These are phyloP conservation scores for Phoxinus dragarum DNA, from an alignment of 2,797 vertebrate genomes.

Conservation along the genomic window DNA sequence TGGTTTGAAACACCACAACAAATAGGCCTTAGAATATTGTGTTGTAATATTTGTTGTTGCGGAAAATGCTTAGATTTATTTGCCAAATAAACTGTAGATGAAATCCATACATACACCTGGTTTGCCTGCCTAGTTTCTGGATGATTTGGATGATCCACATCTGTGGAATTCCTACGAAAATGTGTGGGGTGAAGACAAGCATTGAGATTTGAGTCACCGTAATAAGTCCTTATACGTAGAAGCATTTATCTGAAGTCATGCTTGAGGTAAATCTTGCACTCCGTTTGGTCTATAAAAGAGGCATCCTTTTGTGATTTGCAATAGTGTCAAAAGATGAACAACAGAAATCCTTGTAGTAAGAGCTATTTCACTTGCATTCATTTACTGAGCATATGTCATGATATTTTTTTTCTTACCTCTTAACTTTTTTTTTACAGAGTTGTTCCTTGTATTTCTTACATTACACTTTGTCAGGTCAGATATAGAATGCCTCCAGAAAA, in stretches of 20 bases:
- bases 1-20: not conserved
- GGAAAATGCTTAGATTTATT: not conserved
- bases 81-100: not conserved
- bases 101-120: not conserved
- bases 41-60: not conserved
- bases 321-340: slow-evolving; percentile 39
- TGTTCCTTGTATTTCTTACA: slow-evolving; percentile 44
- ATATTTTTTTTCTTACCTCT: not conserved
- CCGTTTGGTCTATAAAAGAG: slow-evolving; percentile 52
- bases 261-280: slow-evolving; percentile 11
- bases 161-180: not conserved
- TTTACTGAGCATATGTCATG: not conserved
- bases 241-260: slow-evolving; percentile 15
- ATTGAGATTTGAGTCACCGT: slow-evolving; percentile 54
- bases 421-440: slow-evolving; percentile 47
- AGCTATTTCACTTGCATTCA: not conserved
- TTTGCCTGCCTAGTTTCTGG: not conserved
- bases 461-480: slow-evolving; percentile 1
- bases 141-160: not conserved
- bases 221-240: slow-evolving; percentile 30
- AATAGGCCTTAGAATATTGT: not conserved
- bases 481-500: not conserved
- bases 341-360: slow-evolving; percentile 53
- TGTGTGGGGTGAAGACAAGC: slow-evolving; percentile 1
- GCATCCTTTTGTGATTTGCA: not conserved